Percentiles rank a stretch among this genome's conserved stretches.
These are phyloP conservation scores for Dusona sp. DNA, from an alignment of 2,888 invertebrate species.

Conservation along the genomic window DNA sequence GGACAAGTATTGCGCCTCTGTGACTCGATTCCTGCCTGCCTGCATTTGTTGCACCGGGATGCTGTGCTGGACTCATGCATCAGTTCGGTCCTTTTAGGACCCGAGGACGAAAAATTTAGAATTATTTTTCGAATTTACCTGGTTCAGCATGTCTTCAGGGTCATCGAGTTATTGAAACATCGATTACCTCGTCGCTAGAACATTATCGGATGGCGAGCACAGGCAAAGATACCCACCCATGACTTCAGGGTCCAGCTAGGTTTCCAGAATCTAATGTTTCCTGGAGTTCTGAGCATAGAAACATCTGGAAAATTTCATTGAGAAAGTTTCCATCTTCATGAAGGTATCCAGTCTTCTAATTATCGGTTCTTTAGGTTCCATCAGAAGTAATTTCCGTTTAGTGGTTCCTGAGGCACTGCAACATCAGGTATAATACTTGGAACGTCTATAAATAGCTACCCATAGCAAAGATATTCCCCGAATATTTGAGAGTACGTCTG, in stretches of 20 bases:
- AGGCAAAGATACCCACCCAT: neutral
- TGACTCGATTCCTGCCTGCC: conserved; percentile 43
- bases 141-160: neutral
- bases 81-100: neutral
- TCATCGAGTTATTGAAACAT: too few relatives aligned
- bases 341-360: too few relatives aligned
- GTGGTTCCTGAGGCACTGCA: neutral
- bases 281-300: neutral
- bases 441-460: too few relatives aligned
- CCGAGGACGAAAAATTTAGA: conserved; percentile 1
- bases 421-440: neutral
- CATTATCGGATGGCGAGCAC: neutral
- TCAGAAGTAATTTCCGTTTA: neutral
- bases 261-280: too few relatives aligned
- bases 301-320: neutral
- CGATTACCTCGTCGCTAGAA: neutral
- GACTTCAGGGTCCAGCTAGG: neutral
- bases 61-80: conserved; percentile 17
- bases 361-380: neutral
- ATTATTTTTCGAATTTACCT: neutral
- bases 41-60: conserved; percentile 18
- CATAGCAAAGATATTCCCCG: neutral
- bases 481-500: neutral
- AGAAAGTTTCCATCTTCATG: neutral
- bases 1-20: conserved; percentile 81